These are phyloP conservation scores for Gnathonemus longibarbis DNA, from an alignment of 2,113 vertebrate genomes.

Conservation along the genomic window DNA sequence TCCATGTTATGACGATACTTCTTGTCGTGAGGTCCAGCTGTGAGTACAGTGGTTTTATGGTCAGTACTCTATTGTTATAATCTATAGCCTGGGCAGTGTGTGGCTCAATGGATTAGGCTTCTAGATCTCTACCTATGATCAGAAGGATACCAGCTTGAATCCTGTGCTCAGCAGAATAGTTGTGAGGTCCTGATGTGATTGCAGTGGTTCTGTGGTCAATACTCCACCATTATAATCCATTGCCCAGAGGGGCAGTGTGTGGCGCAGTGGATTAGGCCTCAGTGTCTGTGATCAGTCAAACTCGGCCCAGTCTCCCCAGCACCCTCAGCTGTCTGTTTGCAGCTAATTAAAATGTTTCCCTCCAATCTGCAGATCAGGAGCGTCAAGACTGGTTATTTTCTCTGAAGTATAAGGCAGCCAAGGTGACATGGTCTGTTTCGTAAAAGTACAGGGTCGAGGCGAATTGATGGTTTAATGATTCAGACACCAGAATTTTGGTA, in stretches of 20 bases:
- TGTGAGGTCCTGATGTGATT: not conserved
- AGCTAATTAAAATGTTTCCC: not conserved
- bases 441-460: not conserved
- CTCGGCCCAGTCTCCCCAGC: not conserved
- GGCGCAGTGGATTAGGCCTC: not conserved
- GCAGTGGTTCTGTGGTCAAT: not conserved
- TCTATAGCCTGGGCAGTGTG: not conserved
- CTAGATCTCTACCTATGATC: not conserved
- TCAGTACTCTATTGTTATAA: not conserved
- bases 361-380: not conserved
- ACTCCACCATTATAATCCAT: not conserved
- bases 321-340: not conserved
- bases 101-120: not conserved
- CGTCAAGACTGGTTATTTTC: not conserved
- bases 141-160: not conserved
- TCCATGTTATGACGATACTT: not conserved
- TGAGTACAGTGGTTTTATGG: not conserved
- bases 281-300: not conserved
- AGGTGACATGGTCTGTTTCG: not conserved
- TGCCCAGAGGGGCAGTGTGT: not conserved
- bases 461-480: not conserved
- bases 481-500: not conserved
- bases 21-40: not conserved
- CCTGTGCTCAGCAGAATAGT: not conserved
- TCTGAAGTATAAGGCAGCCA: not conserved